Conservation (phyloP, 2,797 vertebrate genomes). For the Girardinus metallicus region DNA sequence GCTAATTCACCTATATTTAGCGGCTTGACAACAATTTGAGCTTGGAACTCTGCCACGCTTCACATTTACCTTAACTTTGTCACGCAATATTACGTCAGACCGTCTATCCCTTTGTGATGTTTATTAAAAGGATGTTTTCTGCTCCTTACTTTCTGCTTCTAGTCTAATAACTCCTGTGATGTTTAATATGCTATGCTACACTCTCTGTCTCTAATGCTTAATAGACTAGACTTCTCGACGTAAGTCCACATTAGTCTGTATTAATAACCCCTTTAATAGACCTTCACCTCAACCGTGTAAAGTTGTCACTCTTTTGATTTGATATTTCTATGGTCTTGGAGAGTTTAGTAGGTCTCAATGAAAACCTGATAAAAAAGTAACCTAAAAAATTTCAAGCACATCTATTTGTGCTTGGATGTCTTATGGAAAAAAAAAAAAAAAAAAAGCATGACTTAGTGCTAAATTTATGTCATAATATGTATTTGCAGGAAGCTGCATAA, state of each 20-base stretch:
- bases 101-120: conserved; percentile 52
- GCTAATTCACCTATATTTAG: conserved; percentile 19
- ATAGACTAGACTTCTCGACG: conserved; percentile 81
- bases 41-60: conserved; percentile 50
- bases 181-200: conserved; percentile 74
- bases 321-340: conserved; percentile 69
- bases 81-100: conserved; percentile 56
- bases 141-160: conserved; percentile 46
- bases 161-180: conserved; percentile 61
- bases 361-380: not conserved
- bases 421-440: not conserved
- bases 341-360: conserved; percentile 52
- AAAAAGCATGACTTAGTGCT: not conserved
- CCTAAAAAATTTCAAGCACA: not conserved
- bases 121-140: conserved; percentile 50
- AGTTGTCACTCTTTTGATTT: conserved; percentile 71
- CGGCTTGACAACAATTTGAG: conserved; percentile 26
- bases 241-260: conserved; percentile 72
- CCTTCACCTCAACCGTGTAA: conserved; percentile 67
- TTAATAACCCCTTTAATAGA: conserved; percentile 61
- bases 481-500: conserved; percentile 15
- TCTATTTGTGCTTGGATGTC: not conserved
- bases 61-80: conserved; percentile 49
- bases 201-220: conserved; percentile 77
- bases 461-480: conserved; percentile 8